Conservation (phyloP, 2,888 invertebrate species). For the Tryphoninae sp. region DNA sequence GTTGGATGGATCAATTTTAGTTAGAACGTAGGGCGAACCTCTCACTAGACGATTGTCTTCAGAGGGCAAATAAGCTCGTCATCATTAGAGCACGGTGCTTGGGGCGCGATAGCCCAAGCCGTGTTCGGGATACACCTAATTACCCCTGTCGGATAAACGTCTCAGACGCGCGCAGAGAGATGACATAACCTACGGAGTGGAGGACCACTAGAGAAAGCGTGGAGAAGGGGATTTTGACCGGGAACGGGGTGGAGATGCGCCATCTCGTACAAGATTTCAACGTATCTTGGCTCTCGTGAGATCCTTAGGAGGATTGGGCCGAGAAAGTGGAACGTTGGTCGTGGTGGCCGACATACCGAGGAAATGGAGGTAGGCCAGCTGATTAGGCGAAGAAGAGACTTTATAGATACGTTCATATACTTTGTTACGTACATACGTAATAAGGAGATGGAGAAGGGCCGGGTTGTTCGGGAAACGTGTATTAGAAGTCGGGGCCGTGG, state of each 20-base stretch:
- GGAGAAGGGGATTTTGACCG: constrained; percentile 29
- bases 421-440: background rate
- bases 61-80: constrained; percentile 76
- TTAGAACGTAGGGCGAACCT: too few relatives aligned
- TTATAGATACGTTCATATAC: background rate
- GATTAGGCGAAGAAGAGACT: background rate
- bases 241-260: background rate
- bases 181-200: constrained; percentile 69
- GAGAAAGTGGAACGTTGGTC: constrained; percentile 8
- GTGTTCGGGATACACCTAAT: constrained; percentile 71
- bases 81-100: constrained; percentile 71
- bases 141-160: constrained; percentile 68
- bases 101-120: constrained; percentile 22
- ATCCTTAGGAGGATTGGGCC: background rate
- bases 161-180: constrained; percentile 69
- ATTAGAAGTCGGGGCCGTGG: constrained; percentile 23
- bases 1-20: too few relatives aligned
- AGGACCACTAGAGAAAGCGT: constrained; percentile 17
- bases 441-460: constrained; percentile 7
- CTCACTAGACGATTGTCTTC: constrained; percentile 23
- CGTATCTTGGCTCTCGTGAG: constrained; percentile 12
- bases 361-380: background rate
- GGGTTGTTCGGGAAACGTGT: constrained; percentile 10
- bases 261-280: constrained; percentile 18
- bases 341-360: background rate